Evolutionary conservation across 2,113 vertebrate species (phyloP), one percentile per base, ranked within the genome.

Genomic region (Varanus komodoensis): DNA sequence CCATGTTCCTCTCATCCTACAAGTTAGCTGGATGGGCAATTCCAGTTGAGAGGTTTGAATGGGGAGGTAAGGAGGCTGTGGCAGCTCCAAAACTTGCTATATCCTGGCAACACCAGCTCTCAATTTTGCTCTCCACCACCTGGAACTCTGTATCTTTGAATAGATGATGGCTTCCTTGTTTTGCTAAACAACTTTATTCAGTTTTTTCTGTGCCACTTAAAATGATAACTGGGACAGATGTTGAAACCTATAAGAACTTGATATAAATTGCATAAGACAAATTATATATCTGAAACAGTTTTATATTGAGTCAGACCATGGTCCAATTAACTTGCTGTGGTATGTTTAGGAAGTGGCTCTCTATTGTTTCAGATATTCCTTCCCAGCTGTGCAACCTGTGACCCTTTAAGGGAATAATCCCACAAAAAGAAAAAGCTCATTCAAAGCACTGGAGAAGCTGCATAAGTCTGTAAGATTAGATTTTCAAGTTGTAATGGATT

Each of bases 401-500:
- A 34, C 44, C 69, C 21, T 86, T 34, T 12, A 54, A 54, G 34
- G 32, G 19, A 83, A 83, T 67, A 23, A 23, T 44, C 34, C 67
- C 75, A 44, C 38, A 44, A 44, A 44, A 44, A 44, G 38, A 44
- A 44, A 44, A 44, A 44, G 38, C 38, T 44, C 38, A 44, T 44
- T 44, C 38, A 44, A 44, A 44, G 38, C 38, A 44, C 38, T 44
- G 38, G 38, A 44, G 38, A 44, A 44, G 3, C 38, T 44, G 38
- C 38, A 44, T 44, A 44, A 44, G 38, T 44, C 38, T 44, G 38
- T 44, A 44, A 44, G 38, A 44, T 44, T 44, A 44, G 38, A 44
- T 44, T 44, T 44, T 54, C 27, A 92, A 84, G 19, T 68, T n/a
- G 90, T 89, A 88, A 81, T 48, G n/a, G 64, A 34, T 52, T 50